Percentiles rank a stretch among this genome's conserved stretches.
Evolutionary conservation across 2,888 invertebrate species (phyloP).

Genomic region (Himalopsyche japonica): DNA sequence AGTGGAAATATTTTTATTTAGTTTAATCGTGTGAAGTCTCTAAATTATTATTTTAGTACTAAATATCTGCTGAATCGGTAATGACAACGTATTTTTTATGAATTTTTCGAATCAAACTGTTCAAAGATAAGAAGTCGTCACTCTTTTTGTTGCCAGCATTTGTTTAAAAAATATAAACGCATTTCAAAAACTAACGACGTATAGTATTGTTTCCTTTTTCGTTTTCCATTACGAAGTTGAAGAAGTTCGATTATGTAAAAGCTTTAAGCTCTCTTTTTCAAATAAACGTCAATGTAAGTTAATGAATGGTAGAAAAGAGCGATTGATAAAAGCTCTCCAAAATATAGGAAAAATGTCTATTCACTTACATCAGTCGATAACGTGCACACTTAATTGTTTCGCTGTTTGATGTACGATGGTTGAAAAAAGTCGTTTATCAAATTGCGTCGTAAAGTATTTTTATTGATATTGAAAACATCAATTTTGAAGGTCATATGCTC

Average conservation of each 20-base stretch:
- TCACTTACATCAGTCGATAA: neutral
- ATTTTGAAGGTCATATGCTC: neutral
- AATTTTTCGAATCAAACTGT: too few species aligned
- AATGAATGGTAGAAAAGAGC: slow-evolving; percentile 17
- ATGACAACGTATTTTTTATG: too few species aligned
- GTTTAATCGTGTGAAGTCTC: too few species aligned
- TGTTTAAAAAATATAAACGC: neutral
- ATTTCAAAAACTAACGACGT: neutral
- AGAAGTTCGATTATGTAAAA: slow-evolving; percentile 31
- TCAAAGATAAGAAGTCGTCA: too few species aligned
- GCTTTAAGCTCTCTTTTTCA: slow-evolving; percentile 32
- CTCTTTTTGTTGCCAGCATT: too few species aligned
- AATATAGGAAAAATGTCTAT: neutral
- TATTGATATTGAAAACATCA: neutral
- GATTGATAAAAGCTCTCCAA: neutral
- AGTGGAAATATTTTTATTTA: too few species aligned
- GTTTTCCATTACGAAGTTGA: slow-evolving; percentile 26
- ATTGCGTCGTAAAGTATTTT: neutral
- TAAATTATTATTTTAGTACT: too few species aligned
- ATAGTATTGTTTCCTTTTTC: slow-evolving; percentile 11
- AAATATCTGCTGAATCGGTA: too few species aligned
- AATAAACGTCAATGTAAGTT: slow-evolving; percentile 29
- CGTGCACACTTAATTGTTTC: neutral
- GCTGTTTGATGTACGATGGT: neutral
- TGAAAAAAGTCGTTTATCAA: neutral